Conservation (phyloP, 2,113 vertebrate genomes). For the Plestiodon gilberti region DNA sequence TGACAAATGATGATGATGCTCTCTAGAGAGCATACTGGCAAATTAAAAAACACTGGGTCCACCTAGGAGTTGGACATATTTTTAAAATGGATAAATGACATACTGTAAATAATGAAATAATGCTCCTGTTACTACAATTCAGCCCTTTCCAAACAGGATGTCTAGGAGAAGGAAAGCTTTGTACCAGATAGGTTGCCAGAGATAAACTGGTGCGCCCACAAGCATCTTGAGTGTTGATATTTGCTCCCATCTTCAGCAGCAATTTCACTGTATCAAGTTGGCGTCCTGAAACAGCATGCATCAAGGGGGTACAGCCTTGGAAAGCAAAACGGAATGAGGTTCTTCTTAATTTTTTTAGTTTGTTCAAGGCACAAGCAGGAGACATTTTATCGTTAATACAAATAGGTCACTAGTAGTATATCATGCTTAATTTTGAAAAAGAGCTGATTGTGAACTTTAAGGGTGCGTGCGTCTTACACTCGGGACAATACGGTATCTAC, state of each 20-base stretch:
- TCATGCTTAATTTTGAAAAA: neutral
- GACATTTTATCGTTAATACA: neutral
- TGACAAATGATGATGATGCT: no score
- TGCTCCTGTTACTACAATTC: conserved; percentile 1
- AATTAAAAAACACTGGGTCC: no score
- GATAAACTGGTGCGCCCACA: conserved; percentile 87
- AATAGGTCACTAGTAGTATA: neutral
- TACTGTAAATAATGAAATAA: neutral
- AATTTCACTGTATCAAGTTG: conserved; percentile 91
- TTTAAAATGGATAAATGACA: no score
- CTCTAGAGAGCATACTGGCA: no score
- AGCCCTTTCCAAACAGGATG: conserved; percentile 3
- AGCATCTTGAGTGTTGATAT: conserved; percentile 88
- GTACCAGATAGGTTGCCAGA: conserved; percentile 89
- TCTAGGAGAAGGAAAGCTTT: neutral
- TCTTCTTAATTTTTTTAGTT: conserved; percentile 37
- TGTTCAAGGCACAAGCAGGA: conserved; percentile 18
- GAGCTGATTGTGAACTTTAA: no score
- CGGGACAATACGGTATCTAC: no score
- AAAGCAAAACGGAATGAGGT: conserved; percentile 49
- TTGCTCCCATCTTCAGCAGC: conserved; percentile 91
- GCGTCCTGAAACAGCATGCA: conserved; percentile 89
- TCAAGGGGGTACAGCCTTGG: conserved; percentile 84
- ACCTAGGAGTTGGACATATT: no score
- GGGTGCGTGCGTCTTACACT: no score